Evolutionary conservation across 2,797 vertebrate species (phyloP), one percentile per base, ranked within the genome.

Genomic region (Danio kyathit): DNA sequence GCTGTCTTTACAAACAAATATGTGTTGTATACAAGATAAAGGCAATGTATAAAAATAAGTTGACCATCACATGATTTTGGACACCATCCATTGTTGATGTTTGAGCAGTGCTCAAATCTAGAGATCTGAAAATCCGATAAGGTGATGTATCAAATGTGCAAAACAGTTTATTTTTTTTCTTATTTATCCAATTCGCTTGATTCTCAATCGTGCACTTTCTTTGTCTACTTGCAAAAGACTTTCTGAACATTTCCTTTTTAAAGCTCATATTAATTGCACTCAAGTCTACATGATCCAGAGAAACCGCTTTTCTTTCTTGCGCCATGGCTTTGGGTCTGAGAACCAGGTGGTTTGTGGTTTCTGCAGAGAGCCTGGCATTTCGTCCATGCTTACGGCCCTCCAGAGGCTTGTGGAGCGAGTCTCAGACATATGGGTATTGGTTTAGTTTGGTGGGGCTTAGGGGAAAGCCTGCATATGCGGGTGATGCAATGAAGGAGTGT

Each of bases 41-140:
- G 97, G 97, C 97, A 97, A 97, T 98, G 97, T 98, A 98, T 96
- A 99, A 95, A 98, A 99, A 99, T 98, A 99, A 94, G 92, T 94
- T 89, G 95, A 96, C 95, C 94, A 94, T 95, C 96, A 94, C 87
- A 94, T 95, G 93, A 94, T 74, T 81, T 90, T 90, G 87, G 89
- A 92, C 90, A 91, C 91, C 92, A 93, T 95, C 94, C 16, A 7
- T 17, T 95, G 51, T 95, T 90, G 82, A 96, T 97, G 96, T 96
- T 97, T 95, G 91, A 94, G 96, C 93, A 96, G 95, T 95, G 96
- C 96, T 96, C 94, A 93, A 46, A 59, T 74, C 56, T 73, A 54
- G 46, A 74, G 71, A 59, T 96, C 74, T 95, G 95, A 97, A 97
- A 96, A 96, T 96, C 95, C 94, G 96, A 97, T 96, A 96, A 96